Evolutionary conservation across 1,140 invertebrate genomes (phyloP), one percentile per base, ranked within the genome.

Genomic region (Gryllus bimaculatus): DNA sequence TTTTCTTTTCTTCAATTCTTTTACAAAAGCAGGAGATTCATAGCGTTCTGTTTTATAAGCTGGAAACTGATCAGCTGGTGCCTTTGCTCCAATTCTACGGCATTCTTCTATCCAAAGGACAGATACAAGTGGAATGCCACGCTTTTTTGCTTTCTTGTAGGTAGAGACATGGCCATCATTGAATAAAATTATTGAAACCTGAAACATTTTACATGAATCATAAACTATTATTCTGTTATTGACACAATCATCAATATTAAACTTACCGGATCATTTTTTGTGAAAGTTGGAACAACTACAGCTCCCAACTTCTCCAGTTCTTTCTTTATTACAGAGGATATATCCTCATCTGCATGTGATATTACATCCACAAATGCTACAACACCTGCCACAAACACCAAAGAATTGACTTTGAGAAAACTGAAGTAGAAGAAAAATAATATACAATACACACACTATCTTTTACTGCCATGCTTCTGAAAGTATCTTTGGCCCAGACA

Each of bases 131-230:
- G 85, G 86, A 80, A 88, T 84, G 66, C 84, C 83, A 82, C 82
- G 83, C 77, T 83, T 82, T 75, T 84, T 81, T 18, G 87, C 87
- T 80, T 87, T 87, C 20, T 86, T 86, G 77, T 86, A 87, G 0
- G 85, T 86, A 5, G 85, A 85, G 8, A 84, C 77, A 8, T 84
- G 80, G 12, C 84, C 84, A 76, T 78, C 86, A 80, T 89, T 89
- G 82, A 90, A 90, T 74, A 90, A 82, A 7, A 89, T 87, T 83
- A 89, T 88, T 5, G 89, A 89, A 20, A 89, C 89, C 82, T 83
- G 74, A 66, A 66, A 66, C 10, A 13, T 13, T 66, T 66, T 66
- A 66, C 54, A 66, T 13, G 10, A 18, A 13, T 66, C 18, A 66
- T 66, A 2, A 66, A 66, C 10, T 39, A 39, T 39, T 39, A 39